Base-by-base conservation (phyloP, 2,113 vertebrate species). In the Aphyosemion australe region DNA sequence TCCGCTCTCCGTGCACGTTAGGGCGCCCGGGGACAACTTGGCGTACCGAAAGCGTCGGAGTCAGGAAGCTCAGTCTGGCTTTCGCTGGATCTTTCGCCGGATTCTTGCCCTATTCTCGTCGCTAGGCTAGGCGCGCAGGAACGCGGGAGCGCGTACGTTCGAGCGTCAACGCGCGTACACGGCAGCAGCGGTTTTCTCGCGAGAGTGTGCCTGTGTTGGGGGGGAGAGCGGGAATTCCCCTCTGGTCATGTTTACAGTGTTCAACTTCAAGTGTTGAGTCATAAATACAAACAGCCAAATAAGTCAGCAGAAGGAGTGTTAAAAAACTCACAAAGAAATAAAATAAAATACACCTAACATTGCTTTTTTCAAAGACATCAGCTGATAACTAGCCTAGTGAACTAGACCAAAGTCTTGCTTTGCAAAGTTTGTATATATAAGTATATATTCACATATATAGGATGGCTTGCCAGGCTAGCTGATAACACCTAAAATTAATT, bases 31-130 rank as follows among this genome's bases (percentile, higher is more conserved):
- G 76, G 67, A 39, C n/a, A 76, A 80, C 82, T 84, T 87, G 74
- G 74, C 78, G 56, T 45, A 51, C 31, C 2, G 9, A 54, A 15
- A 31, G 42, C 66, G n/a, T 45, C 56, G 20, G 42, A 61, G 52
- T 71, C 72, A 72, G 74, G 76, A 80, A 75, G 72, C 76, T 66
- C 70, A 6, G 60, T 18, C 52, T 56, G 65, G 80, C 68, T 69
- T 26, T 78, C 61, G 39, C 70, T 80, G 65, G 74, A 84, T 80
- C 68, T 69, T 39, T 77, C 61, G 39, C 68, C 77, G 65, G 76
- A 84, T 80, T 55, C 59, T 74, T 55, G 60, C 55, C 12, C 63
- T 11, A 58, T 34, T 75, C 78, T 76, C 46, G 64, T 50, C 69
- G 62, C 50, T 69, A 16, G 11, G 69, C 72, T 53, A 48, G 54